These are phyloP conservation scores for Antechinus flavipes DNA, from an alignment of 2,113 vertebrate species.

Conservation along the genomic window DNA sequence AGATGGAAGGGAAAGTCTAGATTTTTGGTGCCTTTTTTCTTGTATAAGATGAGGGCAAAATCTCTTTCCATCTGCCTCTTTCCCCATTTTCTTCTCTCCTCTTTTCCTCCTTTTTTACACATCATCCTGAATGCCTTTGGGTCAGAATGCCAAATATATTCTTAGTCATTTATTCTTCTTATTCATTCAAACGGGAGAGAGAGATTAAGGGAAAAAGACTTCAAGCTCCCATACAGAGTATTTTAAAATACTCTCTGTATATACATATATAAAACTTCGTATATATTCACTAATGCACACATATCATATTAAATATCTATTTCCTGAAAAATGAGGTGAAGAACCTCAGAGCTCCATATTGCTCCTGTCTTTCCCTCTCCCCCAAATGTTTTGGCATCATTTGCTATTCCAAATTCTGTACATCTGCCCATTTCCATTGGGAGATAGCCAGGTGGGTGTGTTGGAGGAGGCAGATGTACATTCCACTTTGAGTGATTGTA, in stretches of 20 bases:
- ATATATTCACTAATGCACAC: not conserved
- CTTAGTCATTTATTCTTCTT: not conserved
- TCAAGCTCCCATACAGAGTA: not conserved
- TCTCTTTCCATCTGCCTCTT: not conserved
- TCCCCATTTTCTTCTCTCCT: not conserved
- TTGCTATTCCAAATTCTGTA: not conserved
- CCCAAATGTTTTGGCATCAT: not conserved
- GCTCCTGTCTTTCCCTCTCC: not conserved
- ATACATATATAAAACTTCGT: not conserved
- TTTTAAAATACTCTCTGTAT: not conserved
- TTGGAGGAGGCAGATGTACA: not conserved
- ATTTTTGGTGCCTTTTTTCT: not conserved
- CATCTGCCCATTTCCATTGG: not conserved
- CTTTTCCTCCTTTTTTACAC: not conserved
- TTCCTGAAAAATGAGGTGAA: not conserved
- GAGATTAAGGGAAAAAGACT: not conserved
- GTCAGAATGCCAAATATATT: not conserved
- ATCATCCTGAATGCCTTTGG: not conserved
- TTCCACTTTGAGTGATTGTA: not conserved
- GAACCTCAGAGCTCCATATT: not conserved
- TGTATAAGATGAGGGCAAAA: not conserved
- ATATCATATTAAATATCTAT: not conserved
- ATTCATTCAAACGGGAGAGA: not conserved
- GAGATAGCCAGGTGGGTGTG: constrained; percentile 14
- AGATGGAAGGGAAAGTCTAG: not conserved